Evolutionary conservation across 1,140 invertebrate species (phyloP), one percentile per base, ranked within the genome.

Genomic region (Lepidurus packardi): DNA sequence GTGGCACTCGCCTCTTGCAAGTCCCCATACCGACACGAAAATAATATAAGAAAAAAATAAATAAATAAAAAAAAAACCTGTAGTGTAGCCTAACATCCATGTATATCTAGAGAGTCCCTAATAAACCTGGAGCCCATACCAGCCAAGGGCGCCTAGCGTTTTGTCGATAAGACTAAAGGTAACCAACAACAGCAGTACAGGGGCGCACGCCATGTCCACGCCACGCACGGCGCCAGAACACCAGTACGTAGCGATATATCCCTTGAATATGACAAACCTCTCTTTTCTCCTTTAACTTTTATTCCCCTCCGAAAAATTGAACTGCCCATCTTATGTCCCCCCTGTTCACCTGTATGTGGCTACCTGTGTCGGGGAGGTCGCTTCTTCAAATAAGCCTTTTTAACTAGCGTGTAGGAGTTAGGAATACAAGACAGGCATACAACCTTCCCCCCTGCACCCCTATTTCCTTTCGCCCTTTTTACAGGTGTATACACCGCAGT

Each of bases 141-240:
- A 9, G 53, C 21, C 53, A 65, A 65, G 53, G 53, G 53, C 53
- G 53, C 53, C 16, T 65, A 13, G 53, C 53, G 53, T 65, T 65
- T 65, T 65, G 53, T 65, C 53, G 53, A 65, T 65, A 65, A 65
- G 53, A 65, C 53, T 65, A 65, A 65, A 65, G 53, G 53, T 65
- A 65, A 65, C 53, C 53, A 65, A 65, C 53, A 65, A 65, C 53
- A 65, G 53, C 53, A 65, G 53, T 65, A 65, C 53, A 13, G 53
- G 34, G 53, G 53, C 53, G 53, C 53, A 47, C 10, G 45, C 45
- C 45, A 47, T 16, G 45, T 47, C 45, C 45, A 65, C 53, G 53
- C 53, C 53, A 65, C 53, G 16, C 53, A 65, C 53, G 16, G 53
- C 53, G 16, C 53, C 53, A n/a, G 53, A 65, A 65, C 21, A 65